Evolutionary conservation across 2,113 vertebrate genomes (phyloP).

Genomic region (Coracopsis vasa): DNA sequence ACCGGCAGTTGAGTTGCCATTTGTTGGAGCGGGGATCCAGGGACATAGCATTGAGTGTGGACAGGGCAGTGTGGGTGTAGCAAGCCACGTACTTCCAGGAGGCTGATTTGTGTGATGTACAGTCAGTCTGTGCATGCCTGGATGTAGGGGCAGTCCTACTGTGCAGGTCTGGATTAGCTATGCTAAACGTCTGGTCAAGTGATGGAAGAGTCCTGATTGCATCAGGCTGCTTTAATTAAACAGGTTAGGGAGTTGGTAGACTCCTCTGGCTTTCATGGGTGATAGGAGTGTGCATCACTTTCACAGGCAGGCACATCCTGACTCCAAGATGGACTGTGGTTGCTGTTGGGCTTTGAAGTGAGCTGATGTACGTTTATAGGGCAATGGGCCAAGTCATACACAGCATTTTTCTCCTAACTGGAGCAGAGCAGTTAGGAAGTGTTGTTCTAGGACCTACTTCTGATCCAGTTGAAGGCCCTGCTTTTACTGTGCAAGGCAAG

Average conservation of each 20-base stretch:
- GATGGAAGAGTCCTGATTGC: background rate
- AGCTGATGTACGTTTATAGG: background rate
- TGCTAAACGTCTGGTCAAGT: background rate
- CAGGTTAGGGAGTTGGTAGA: background rate
- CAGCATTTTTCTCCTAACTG: background rate
- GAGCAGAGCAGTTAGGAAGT: background rate
- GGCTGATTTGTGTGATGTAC: background rate
- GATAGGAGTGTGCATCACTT: background rate
- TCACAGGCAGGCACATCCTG: background rate
- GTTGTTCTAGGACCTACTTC: background rate
- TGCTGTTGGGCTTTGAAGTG: background rate
- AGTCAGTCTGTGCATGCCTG: background rate
- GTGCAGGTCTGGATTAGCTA: background rate
- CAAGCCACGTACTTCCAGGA: background rate
- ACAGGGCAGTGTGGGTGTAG: background rate
- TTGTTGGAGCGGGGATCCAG: background rate
- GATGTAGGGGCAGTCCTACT: background rate
- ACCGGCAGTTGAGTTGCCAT: too few relatives aligned
- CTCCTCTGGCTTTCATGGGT: background rate
- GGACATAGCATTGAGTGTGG: rapidly evolving
- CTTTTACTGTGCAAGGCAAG: background rate
- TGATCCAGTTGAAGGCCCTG: background rate
- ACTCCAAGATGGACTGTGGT: rapidly evolving
- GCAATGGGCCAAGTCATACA: background rate
- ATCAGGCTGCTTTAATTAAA: background rate